These are phyloP conservation scores for Anhinga anhinga DNA, from an alignment of 2,113 vertebrate genomes.

Conservation along the genomic window DNA sequence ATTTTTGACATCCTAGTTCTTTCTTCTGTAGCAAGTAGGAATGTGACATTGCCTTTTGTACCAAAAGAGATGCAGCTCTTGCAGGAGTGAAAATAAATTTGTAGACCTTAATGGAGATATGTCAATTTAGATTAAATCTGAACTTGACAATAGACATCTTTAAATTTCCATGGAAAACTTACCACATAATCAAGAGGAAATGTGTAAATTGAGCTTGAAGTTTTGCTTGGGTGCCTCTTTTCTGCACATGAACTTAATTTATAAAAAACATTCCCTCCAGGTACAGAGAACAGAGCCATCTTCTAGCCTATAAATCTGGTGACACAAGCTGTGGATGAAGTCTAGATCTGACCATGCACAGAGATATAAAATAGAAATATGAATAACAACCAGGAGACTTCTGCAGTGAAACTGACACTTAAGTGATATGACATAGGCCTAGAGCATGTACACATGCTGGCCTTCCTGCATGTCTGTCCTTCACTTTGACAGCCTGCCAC, in stretches of 20 bases:
- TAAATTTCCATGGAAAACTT: neutral
- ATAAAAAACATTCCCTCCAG: neutral
- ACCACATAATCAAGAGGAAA: neutral
- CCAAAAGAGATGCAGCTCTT: neutral
- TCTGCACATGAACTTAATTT: neutral
- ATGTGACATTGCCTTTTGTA: neutral
- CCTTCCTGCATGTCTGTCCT: neutral
- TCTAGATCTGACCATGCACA: neutral
- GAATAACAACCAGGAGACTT: neutral
- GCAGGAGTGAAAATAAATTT: neutral
- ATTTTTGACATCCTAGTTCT: neutral
- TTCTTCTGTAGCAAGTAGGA: neutral
- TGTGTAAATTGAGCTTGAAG: neutral
- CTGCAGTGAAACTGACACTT: neutral
- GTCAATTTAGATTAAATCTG: neutral
- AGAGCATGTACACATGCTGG: neutral
- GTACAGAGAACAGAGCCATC: neutral
- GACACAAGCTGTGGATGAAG: neutral
- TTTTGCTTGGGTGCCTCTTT: neutral
- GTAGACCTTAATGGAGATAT: neutral
- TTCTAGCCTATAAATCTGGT: neutral
- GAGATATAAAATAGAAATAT: neutral
- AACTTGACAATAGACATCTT: neutral
- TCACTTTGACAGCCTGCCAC: neutral
- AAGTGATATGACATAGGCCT: neutral